phyloP scores from a whole-genome alignment of 2,888 invertebrate species.

The Petrolisthes cinctipes region DNA sequence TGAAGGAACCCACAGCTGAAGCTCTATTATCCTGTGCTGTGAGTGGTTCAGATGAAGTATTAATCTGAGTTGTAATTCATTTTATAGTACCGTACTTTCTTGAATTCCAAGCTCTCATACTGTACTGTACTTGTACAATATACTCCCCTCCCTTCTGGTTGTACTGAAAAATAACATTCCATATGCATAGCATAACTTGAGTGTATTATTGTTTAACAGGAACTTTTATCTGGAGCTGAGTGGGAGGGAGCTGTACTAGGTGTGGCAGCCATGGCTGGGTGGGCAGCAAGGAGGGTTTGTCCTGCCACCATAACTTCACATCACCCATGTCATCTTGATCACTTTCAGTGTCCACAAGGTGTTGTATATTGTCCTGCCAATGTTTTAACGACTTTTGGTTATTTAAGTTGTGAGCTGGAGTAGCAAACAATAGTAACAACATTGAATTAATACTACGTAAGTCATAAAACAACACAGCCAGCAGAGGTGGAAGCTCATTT shows the following conservation, averaged over 20 bases:
- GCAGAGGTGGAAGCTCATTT: too few relatives aligned
- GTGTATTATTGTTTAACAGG: slow-evolving; percentile 10
- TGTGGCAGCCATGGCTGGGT: slow-evolving; percentile 44
- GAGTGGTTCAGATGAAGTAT: neutral
- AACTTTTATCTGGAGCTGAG: slow-evolving; percentile 24
- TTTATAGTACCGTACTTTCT: too few relatives aligned
- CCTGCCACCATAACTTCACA: neutral
- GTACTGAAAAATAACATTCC: too few relatives aligned
- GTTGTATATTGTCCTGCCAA: neutral
- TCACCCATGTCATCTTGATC: slow-evolving; percentile 2
- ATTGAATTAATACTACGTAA: too few relatives aligned
- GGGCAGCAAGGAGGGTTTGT: slow-evolving; percentile 16
- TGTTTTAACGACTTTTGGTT: neutral
- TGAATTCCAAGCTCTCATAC: too few relatives aligned
- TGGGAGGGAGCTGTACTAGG: slow-evolving; percentile 43
- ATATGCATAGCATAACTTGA: neutral
- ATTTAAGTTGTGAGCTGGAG: too few relatives aligned
- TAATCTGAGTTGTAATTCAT: neutral
- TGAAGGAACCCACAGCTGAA: slow-evolving; percentile 7
- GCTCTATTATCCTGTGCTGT: slow-evolving; percentile 29
- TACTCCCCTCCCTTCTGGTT: too few relatives aligned
- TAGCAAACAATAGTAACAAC: too few relatives aligned
- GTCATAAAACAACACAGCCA: too few relatives aligned
- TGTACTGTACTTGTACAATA: too few relatives aligned
- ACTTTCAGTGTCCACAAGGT: slow-evolving; percentile 37